Percentiles rank a stretch among this genome's conserved stretches.
Evolutionary conservation across 92 coral and sea anemone species (phyloP).

Genomic region (Meandrina meandrites): DNA sequence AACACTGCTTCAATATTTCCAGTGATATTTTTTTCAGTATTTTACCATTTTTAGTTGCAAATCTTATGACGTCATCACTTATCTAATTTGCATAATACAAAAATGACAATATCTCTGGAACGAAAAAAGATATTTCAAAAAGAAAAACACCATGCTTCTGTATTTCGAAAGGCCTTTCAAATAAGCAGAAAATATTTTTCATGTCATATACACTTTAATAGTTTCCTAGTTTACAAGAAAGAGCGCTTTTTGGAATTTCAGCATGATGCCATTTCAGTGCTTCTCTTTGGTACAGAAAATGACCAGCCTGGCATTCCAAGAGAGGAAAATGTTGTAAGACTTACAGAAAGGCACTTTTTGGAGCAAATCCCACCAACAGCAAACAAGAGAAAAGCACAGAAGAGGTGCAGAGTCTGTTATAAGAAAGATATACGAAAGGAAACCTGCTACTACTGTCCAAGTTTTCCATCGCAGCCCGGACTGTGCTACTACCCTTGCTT

Average conservation of each 20-base stretch:
- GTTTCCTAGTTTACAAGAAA: neutral
- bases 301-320: constrained; percentile 18
- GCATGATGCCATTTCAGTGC: neutral
- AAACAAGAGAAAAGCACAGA: neutral
- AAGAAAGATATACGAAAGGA: neutral
- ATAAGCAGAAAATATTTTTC: too few species aligned
- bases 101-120: too few species aligned
- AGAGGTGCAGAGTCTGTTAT: constrained; percentile 5
- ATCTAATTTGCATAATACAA: too few species aligned
- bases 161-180: too few species aligned
- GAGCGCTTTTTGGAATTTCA: neutral
- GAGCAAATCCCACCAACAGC: constrained; percentile 15
- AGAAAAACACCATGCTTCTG: too few species aligned
- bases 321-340: constrained; percentile 24
- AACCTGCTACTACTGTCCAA: neutral
- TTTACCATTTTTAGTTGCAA: too few species aligned
- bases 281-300: neutral
- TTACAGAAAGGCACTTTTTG: constrained; percentile 34
- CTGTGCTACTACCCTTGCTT: constrained; percentile 9
- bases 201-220: too few species aligned
- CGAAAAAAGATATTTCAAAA: too few species aligned
- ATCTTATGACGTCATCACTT: too few species aligned
- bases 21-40: too few species aligned
- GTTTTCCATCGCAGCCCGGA: neutral
- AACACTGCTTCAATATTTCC: too few species aligned